Base-by-base conservation (phyloP, 2,888 invertebrate genomes). In the Argyra leucocephala region DNA sequence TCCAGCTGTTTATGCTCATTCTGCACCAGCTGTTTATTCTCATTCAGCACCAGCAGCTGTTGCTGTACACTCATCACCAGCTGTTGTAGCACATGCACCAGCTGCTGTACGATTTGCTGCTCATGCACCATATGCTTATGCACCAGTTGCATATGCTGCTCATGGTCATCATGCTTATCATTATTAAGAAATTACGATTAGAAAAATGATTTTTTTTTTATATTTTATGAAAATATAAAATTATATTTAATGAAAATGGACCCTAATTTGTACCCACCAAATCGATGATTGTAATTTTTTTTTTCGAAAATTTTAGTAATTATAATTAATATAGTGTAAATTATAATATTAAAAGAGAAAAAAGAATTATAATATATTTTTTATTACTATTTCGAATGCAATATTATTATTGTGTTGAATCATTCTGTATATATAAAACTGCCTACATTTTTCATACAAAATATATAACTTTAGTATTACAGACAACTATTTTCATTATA, bases 1-100 rank as follows among this genome's bases (percentile, higher is more conserved):
- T 57, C 66, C 69, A 62, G 76, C 75, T 64, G 70, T 75, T 9
- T 69, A 70, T 22, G 61, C 63, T 15, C 67, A 66, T 57, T 72
- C 71, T 62, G 74, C 73, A 61, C 71, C 74, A 22, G 37, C 74
- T 69, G 66, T 77, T 73, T 12, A 18, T 62, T 63, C 68, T 21
- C 67, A 67, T 36, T 65, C 67, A 31, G 67, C 67, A 36, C 66
- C 69, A 62, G 65, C 63, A 24, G 65, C 66, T 48, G 68, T 67
- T 26, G 65, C 2, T 18, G 60, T 23, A 23, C 23, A 23, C 23
- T 1, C 61, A 4, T 26, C 61, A 12, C 61, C 61, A 24, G 61
- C 31, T n/a, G 26, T 21, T 21, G 26, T 26, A 24, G 2, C 61
- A 12, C 61, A 24, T 61, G 61, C 61, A 26, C 26, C 24, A 26